Base-by-base conservation (phyloP, 2,113 vertebrate genomes). In the Meleagris gallopavo region DNA sequence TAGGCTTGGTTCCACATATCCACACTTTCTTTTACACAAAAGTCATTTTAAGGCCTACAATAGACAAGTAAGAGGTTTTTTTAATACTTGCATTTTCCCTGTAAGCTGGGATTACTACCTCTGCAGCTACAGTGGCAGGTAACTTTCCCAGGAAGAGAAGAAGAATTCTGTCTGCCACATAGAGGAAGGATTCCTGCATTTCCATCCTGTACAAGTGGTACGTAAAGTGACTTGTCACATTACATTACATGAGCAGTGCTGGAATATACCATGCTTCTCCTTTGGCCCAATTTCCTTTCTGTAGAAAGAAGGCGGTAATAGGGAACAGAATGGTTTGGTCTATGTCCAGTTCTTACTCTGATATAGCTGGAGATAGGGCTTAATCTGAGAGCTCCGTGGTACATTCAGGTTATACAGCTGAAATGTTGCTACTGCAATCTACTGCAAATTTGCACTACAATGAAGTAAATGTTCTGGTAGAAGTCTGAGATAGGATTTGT, bases 21-120 rank as follows among this genome's bases (percentile, higher is more conserved):
- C 94, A 94, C 38, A 65, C 62, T 71, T 85, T 94, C 79, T 87
- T 88, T 67, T 77, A 79, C 50, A 38, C 78, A 91, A 94, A 97
- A 94, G 77, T 9, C 64, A 90, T 93, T 95, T 95, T 89, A 93
- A 88, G 57, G 83, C 71, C 76, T 95, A 40, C 50, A 95, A 94
- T 41, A 86, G 80, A 89, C 32, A 65, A 30, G 58, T 38, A 79
- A 94, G 43, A 88, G 81, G 8, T 90, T 94, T 96, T 96, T 90
- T 94, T 95, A 84, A 60, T 43, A 90, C 36, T 17, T 90, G 27
- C 84, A 20, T 86, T 95, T 94, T 94, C 85, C 40, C 25, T 88
- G 3, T 38, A 48, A 75, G 18, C 40, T 90, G 64, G 60, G 85
- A 19, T 69, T 95, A 76, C 77, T 87, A 90, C 78, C 83, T 84